Conservation (phyloP, 2,113 vertebrate species). For the Varanus komodoensis region DNA sequence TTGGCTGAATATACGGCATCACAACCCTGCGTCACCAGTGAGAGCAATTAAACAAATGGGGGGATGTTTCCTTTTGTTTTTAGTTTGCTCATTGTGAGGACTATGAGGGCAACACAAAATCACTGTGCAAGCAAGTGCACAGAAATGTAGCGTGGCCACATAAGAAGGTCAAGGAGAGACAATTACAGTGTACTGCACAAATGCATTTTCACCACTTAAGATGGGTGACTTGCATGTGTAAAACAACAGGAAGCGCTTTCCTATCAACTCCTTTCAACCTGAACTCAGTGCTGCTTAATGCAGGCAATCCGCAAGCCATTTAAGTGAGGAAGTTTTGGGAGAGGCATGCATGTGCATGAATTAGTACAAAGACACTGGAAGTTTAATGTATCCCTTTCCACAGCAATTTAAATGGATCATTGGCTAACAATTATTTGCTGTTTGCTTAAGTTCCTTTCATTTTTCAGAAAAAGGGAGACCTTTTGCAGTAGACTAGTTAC, state of each 20-base stretch:
- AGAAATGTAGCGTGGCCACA: background rate
- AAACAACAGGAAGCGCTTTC: background rate
- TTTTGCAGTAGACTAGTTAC: background rate
- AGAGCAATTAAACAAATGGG: background rate
- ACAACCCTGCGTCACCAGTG: background rate
- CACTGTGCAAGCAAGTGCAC: no score
- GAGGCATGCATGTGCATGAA: background rate
- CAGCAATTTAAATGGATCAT: background rate
- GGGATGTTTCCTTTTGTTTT: background rate
- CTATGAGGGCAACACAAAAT: no score
- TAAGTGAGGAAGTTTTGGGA: background rate
- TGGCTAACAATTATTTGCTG: background rate
- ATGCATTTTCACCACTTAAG: background rate
- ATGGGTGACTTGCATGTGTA: background rate
- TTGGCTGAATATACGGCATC: background rate
- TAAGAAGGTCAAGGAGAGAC: background rate
- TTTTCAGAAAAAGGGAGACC: background rate
- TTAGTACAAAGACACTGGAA: background rate
- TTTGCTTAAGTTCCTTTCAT: background rate
- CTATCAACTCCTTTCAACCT: background rate
- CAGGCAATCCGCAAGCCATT: background rate
- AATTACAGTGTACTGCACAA: background rate
- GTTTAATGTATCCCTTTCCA: background rate
- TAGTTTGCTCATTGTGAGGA: background rate
- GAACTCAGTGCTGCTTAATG: background rate